Evolutionary conservation across 2,113 vertebrate genomes (phyloP).

Genomic region (Saccopteryx bilineata): DNA sequence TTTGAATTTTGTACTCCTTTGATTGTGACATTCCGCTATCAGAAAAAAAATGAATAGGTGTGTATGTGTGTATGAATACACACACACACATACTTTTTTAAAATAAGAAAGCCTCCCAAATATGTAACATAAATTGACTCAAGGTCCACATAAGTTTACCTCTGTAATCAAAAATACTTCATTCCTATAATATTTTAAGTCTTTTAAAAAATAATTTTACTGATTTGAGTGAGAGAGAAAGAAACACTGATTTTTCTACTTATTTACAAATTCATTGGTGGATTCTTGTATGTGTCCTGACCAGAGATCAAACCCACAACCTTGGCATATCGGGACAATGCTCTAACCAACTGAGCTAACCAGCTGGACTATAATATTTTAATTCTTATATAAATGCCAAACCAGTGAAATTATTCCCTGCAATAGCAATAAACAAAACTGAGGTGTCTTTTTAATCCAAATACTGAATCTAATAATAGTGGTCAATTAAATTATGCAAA

Average conservation of each 20-base stretch:
- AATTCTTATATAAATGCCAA: slow-evolving; percentile 9
- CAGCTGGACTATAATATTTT: not conserved
- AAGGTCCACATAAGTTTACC: not conserved
- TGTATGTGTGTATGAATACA: not conserved
- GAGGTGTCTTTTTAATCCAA: slow-evolving; percentile 11
- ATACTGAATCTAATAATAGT: not conserved
- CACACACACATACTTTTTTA: not conserved
- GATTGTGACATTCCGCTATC: slow-evolving; percentile 83
- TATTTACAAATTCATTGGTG: too few relatives aligned
- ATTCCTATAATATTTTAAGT: not conserved
- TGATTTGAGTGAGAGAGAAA: too few relatives aligned
- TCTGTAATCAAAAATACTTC: not conserved
- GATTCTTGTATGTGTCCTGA: too few relatives aligned
- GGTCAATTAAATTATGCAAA: slow-evolving; percentile 13
- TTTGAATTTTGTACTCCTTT: slow-evolving; percentile 80
- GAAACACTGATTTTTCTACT: too few relatives aligned
- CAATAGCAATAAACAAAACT: not conserved
- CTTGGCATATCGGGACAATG: too few relatives aligned
- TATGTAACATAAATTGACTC: not conserved
- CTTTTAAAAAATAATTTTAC: not conserved
- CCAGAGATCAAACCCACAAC: too few relatives aligned
- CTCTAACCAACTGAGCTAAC: too few relatives aligned
- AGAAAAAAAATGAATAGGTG: slow-evolving; percentile 56
- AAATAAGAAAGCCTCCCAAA: not conserved
- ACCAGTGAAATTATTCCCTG: not conserved